These are phyloP conservation scores for Sebastes taczanowskii DNA, from an alignment of 2,797 vertebrate genomes.

Conservation along the genomic window DNA sequence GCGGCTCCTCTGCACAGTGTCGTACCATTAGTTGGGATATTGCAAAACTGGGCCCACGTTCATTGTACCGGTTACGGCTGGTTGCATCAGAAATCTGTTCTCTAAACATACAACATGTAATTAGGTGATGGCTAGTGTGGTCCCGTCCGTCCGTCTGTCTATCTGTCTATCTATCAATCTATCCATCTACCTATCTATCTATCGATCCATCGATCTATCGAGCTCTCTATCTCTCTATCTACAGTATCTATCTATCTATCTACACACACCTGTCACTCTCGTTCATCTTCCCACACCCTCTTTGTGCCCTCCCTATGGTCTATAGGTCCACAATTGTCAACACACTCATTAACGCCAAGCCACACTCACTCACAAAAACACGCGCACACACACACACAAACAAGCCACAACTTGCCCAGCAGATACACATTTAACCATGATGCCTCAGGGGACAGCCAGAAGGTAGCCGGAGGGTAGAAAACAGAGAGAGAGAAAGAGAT, in stretches of 20 bases:
- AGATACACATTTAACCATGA: constrained; percentile 70
- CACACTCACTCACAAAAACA: constrained; percentile 14
- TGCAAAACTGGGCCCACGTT: constrained; percentile 48
- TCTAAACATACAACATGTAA: constrained; percentile 54
- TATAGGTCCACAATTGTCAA: constrained; percentile 43
- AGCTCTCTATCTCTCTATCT: neutral
- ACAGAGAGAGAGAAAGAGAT: constrained; percentile 56
- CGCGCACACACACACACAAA: constrained; percentile 26
- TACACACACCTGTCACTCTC: neutral
- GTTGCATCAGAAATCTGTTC: constrained; percentile 67
- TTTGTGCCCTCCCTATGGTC: constrained; percentile 2
- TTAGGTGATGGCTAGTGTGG: constrained; percentile 20
- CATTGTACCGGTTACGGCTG: constrained; percentile 51
- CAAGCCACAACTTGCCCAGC: constrained; percentile 69
- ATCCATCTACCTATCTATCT: neutral
- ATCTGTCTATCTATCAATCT: neutral
- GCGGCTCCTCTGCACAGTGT: constrained; percentile 25
- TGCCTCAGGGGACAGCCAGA: constrained; percentile 73
- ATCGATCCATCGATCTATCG: neutral
- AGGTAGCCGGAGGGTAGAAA: constrained; percentile 69
- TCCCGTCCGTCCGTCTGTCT: constrained; percentile 1
- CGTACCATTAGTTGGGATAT: constrained; percentile 40
- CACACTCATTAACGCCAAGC: constrained; percentile 62
- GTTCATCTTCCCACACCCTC: constrained; percentile 10
- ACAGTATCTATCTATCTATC: neutral